Percentiles rank a stretch among this genome's conserved stretches.
These are phyloP conservation scores for Heptranchias perlo DNA, from an alignment of 2,113 vertebrate species.

Conservation along the genomic window DNA sequence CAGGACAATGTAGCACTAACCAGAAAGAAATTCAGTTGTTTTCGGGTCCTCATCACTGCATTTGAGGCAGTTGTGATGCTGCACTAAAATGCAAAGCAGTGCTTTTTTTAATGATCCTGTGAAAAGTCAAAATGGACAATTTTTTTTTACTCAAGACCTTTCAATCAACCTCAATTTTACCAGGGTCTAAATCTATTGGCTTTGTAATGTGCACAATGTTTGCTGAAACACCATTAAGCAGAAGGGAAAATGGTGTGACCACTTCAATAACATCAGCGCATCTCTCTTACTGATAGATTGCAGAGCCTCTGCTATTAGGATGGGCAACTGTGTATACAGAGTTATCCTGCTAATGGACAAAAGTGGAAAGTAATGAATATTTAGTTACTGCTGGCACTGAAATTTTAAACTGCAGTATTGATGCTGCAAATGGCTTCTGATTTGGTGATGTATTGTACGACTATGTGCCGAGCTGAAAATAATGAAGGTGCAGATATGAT, in stretches of 20 bases:
- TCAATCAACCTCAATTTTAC: conserved; percentile 9
- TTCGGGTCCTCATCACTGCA: not conserved
- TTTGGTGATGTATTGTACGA: conserved; percentile 21
- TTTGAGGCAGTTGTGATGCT: not conserved
- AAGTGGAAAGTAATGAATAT: conserved; percentile 38
- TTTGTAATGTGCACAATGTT: not conserved
- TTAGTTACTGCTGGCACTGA: conserved; percentile 35
- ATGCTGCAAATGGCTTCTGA: conserved; percentile 25
- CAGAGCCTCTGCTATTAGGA: not conserved
- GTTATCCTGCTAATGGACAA: conserved; percentile 31
- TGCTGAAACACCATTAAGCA: conserved; percentile 28
- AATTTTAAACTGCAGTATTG: conserved; percentile 30
- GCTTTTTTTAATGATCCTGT: not conserved
- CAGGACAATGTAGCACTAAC: not conserved
- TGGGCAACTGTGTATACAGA: conserved; percentile 32
- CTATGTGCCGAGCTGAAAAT: not conserved
- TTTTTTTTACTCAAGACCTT: not conserved
- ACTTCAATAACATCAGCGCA: conserved; percentile 36
- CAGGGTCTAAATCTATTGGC: not conserved
- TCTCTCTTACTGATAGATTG: conserved; percentile 18
- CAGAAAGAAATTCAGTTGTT: not conserved
- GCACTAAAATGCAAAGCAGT: not conserved
- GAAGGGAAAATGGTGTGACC: conserved; percentile 33
- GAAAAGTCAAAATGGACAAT: not conserved
- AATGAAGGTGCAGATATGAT: not conserved